phyloP scores from a whole-genome alignment of 2,888 invertebrate species.

The Trimorus sp. region DNA sequence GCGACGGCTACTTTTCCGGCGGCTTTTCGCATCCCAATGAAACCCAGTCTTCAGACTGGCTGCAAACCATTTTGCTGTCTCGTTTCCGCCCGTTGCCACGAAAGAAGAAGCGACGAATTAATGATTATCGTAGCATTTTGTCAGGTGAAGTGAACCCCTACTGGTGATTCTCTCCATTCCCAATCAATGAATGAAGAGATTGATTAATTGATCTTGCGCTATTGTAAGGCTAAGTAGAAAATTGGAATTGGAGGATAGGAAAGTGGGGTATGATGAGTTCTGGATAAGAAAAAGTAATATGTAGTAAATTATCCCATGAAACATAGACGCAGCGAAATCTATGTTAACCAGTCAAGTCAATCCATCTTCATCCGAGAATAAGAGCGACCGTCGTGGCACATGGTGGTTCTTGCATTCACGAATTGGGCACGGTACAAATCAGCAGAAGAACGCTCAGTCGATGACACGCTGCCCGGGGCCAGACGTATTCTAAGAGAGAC shows the following conservation, averaged over 20 bases:
- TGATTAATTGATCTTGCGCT: too few species aligned
- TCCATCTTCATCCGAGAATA: constrained; percentile 65
- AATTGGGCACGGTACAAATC: constrained; percentile 72
- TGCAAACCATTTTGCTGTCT: constrained; percentile 28
- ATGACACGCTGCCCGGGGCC: constrained; percentile 78
- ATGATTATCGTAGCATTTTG: constrained; percentile 36
- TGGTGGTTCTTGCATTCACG: constrained; percentile 67
- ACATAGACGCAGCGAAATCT: too few species aligned
- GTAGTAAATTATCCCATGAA: too few species aligned
- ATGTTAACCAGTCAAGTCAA: neutral
- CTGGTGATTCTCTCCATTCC: too few species aligned
- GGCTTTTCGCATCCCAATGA: constrained; percentile 68
- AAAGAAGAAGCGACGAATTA: constrained; percentile 36
- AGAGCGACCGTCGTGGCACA: constrained; percentile 17
- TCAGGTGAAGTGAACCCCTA: constrained; percentile 34
- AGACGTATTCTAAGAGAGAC: constrained; percentile 68
- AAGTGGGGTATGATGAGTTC: too few species aligned
- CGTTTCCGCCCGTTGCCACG: constrained; percentile 51
- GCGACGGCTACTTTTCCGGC: constrained; percentile 65
- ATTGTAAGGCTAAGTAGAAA: too few species aligned
- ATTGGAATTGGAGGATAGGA: too few species aligned
- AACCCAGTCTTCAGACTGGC: constrained; percentile 55
- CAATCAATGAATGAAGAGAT: too few species aligned
- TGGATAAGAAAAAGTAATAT: too few species aligned
- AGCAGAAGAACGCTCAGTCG: constrained; percentile 74